phyloP scores from a whole-genome alignment of 2,888 invertebrate genomes.

The Psococerastis gibbosa region DNA sequence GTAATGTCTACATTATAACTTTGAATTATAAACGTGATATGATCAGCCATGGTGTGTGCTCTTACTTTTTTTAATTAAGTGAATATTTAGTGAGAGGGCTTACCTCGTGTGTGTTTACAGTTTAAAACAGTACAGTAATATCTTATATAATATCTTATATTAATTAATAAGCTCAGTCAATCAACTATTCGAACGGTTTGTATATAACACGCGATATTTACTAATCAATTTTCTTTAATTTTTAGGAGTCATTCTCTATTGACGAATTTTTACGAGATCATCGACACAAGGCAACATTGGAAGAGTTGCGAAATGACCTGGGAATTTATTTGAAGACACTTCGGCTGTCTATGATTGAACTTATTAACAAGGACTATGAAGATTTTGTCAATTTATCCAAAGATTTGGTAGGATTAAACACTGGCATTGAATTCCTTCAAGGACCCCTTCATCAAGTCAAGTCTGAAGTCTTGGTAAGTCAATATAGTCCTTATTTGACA shows the following conservation, averaged over 20 bases:
- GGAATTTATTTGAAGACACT: conserved; percentile 80
- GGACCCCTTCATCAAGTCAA: conserved; percentile 61
- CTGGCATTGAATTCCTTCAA: conserved; percentile 62
- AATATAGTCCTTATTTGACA: no score
- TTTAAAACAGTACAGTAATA: no score
- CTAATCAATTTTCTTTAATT: conserved; percentile 18
- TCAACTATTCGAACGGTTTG: no score
- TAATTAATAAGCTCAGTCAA: no score
- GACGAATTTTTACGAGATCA: conserved; percentile 74
- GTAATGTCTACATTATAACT: no score
- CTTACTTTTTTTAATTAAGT: no score
- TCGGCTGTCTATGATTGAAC: conserved; percentile 84
- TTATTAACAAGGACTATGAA: conserved; percentile 94
- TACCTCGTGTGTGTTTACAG: no score
- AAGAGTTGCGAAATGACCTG: conserved; percentile 74
- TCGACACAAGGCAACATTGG: conserved; percentile 49
- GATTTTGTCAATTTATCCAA: conserved; percentile 95
- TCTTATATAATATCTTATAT: no score
- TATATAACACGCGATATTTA: not conserved
- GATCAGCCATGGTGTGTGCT: no score
- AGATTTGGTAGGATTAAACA: conserved; percentile 81
- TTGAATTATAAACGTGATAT: no score
- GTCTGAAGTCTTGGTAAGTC: conserved; percentile 57
- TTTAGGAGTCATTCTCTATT: conserved; percentile 76
- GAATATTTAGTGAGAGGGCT: no score